Percentiles rank a stretch among this genome's conserved stretches.
Evolutionary conservation across 2,888 invertebrate genomes (phyloP).

Genomic region (Heliconius cydno): DNA sequence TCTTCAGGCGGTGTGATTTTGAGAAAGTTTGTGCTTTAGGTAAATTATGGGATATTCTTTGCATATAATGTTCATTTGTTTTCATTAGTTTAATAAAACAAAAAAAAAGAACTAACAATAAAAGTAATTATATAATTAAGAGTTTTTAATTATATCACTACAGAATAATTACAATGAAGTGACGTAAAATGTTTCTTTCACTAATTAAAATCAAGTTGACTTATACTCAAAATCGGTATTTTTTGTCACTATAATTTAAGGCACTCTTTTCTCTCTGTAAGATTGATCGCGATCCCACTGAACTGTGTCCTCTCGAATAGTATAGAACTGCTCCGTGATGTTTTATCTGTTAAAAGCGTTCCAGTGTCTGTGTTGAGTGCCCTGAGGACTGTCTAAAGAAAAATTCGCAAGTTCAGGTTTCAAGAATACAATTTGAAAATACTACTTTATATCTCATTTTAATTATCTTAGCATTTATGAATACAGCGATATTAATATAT

Average conservation of each 20-base stretch:
- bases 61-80: neutral
- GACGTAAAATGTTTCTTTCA: too few species aligned
- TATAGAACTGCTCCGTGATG: slow-evolving; percentile 32
- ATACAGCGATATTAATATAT: neutral
- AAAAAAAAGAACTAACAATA: neutral
- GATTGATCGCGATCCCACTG: neutral
- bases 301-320: slow-evolving; percentile 22
- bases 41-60: neutral
- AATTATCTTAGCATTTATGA: neutral
- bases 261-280: neutral
- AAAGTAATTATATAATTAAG: neutral
- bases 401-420: slow-evolving; percentile 31
- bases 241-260: neutral
- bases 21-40: slow-evolving; percentile 27
- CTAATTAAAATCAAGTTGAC: neutral
- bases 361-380: slow-evolving; percentile 56
- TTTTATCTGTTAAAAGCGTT: slow-evolving; percentile 62
- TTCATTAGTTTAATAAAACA: too few species aligned
- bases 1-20: slow-evolving; percentile 60
- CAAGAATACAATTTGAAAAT: slow-evolving; percentile 13
- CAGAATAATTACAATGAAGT: neutral
- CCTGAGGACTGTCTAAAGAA: slow-evolving; percentile 35
- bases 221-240: neutral
- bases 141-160: neutral
- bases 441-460: slow-evolving; percentile 16